phyloP scores from a whole-genome alignment of 2,797 vertebrate species.

The Ctenosaura bakeri region DNA sequence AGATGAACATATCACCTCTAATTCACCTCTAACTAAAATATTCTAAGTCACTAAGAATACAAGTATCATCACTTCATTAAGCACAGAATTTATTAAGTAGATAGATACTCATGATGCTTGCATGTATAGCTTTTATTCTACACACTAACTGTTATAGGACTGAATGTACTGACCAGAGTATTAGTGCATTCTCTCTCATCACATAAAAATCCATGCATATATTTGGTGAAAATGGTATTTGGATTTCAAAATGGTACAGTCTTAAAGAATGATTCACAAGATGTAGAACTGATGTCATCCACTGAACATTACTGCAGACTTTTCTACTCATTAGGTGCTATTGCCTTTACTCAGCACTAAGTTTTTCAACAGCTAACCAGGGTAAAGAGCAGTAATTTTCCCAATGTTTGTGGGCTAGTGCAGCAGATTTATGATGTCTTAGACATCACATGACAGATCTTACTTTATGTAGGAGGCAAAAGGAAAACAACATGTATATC shows the following conservation, averaged over 20 bases:
- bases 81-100: no score
- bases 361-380: background rate
- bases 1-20: background rate
- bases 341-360: background rate
- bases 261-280: background rate
- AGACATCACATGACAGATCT: no score
- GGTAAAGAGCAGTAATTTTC: background rate
- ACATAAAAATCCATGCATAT: background rate
- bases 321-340: background rate
- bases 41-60: background rate
- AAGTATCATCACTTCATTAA: background rate
- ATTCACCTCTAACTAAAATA: no score
- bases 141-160: background rate
- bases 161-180: background rate
- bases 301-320: background rate
- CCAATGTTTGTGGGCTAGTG: background rate
- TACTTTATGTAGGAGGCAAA: background rate
- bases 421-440: background rate
- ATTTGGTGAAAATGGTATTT: background rate
- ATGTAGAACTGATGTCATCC: background rate
- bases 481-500: background rate
- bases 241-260: background rate
- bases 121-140: background rate
- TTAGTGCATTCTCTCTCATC: background rate
- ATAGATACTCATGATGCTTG: background rate